Evolutionary conservation across 2,113 vertebrate species (phyloP), one percentile per base, ranked within the genome.

Genomic region (Ceuthmochares aereus): DNA sequence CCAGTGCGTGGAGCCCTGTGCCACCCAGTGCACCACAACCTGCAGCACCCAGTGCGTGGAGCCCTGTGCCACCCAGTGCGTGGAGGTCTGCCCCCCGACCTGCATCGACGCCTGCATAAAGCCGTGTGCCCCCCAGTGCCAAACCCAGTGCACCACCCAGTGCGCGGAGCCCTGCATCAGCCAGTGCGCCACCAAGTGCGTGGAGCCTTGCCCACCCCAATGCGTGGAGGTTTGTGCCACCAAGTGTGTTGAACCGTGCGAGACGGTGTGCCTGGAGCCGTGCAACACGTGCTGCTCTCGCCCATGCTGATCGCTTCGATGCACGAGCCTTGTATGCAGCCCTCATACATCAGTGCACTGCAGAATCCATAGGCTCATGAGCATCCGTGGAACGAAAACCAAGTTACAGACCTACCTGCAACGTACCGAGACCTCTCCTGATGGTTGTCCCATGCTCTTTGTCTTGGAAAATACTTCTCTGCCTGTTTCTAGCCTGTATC

Each of bases 261-360:
- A 94, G 54, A n/a, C 62, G 0, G 95, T 96, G 40, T 94, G 94
- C 70, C 74, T 91, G 95, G 78, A 97, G 87, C 85, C 95, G 0
- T 81, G 89, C 13, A 4, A 26, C 74, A 84, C 34, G 0, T 9
- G 1, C 60, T 92, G 96, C 64, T 70, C 89, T 8, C 54, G 0
- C 2, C 55, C 20, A 0, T 95, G 96, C 75, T 97, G 62, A 95
- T 4, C 4, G 3, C 43, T 49, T 10, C 3, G 4, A 18, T 1
- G 2, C 9, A 0, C 5, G 23, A 62, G 63, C 64, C 69, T 45
- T 3, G 30, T 15, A 0, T 4, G 42, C 23, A 22, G 51, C 58
- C 42, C 34, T 5, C 17, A 21, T 12, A 37, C 32, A 40, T 36
- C 1, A 1, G 29, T 4, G 40, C 73, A 2, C 7, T 36, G 54